Evolutionary conservation across 2,797 vertebrate genomes (phyloP).

Genomic region (Nothura maculosa): DNA sequence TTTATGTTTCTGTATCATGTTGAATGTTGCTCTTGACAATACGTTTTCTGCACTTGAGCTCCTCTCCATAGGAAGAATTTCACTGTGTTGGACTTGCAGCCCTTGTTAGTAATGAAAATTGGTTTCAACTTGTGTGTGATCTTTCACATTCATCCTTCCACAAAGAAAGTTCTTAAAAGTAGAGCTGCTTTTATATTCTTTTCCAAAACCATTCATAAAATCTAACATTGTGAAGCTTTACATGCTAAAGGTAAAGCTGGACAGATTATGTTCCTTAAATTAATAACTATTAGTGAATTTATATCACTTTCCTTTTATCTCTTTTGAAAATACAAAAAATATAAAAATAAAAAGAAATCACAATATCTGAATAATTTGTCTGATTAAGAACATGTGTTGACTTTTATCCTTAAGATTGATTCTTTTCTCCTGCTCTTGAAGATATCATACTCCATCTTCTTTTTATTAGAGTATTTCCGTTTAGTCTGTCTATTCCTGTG

Average conservation of each 20-base stretch:
- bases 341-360: background rate
- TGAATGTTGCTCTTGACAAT: background rate
- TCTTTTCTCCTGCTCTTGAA: background rate
- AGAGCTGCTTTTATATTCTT: background rate
- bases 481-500: slow-evolving; percentile 4
- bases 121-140: background rate
- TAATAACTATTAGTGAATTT: background rate
- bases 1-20: background rate
- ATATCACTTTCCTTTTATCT: background rate
- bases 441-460: background rate
- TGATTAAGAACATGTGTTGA: background rate
- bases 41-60: background rate
- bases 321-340: background rate
- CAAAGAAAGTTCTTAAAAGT: background rate
- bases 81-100: background rate
- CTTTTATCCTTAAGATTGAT: background rate
- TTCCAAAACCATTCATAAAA: background rate
- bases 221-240: background rate
- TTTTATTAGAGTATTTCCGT: background rate
- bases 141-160: background rate
- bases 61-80: background rate
- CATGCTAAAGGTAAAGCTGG: background rate
- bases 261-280: background rate
- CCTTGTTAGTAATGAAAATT: background rate
- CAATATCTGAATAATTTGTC: background rate